Evolutionary conservation across 2,113 vertebrate species (phyloP).

Genomic region (Ailuropoda melanoleuca): DNA sequence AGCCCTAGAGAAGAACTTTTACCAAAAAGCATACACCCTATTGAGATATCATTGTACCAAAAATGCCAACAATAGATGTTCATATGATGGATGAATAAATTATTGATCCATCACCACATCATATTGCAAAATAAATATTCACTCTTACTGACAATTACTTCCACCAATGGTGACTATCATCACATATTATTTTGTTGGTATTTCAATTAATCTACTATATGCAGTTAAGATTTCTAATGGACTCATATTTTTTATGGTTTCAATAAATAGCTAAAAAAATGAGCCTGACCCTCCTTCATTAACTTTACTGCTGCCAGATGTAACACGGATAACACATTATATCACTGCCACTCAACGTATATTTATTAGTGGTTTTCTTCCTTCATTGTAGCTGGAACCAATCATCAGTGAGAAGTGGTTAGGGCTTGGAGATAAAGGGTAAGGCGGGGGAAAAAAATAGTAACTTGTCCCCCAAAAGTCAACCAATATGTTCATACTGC

Average conservation of each 20-base stretch:
- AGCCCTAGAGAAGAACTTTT: not conserved
- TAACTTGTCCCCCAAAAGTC: not conserved
- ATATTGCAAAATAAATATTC: not conserved
- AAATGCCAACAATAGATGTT: not conserved
- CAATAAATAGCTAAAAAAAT: not conserved
- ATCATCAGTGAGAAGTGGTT: not conserved
- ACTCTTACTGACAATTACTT: not conserved
- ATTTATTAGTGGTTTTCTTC: not conserved
- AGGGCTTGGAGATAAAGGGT: not conserved
- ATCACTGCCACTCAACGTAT: not conserved
- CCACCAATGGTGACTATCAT: not conserved
- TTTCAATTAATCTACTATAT: not conserved
- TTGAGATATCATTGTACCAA: not conserved
- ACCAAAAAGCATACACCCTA: not conserved
- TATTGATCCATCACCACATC: not conserved
- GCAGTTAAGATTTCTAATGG: not conserved
- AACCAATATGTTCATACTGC: not conserved
- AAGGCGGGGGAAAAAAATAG: too few species aligned
- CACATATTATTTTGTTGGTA: not conserved
- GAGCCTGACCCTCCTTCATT: not conserved
- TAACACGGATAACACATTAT: not conserved
- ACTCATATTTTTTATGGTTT: not conserved
- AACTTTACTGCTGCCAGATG: not conserved
- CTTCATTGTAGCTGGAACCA: not conserved
- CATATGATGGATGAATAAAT: not conserved